Evolutionary conservation across 2,888 invertebrate species (phyloP), one percentile per base, ranked within the genome.

Genomic region (Leptopilina drosophilae): DNA sequence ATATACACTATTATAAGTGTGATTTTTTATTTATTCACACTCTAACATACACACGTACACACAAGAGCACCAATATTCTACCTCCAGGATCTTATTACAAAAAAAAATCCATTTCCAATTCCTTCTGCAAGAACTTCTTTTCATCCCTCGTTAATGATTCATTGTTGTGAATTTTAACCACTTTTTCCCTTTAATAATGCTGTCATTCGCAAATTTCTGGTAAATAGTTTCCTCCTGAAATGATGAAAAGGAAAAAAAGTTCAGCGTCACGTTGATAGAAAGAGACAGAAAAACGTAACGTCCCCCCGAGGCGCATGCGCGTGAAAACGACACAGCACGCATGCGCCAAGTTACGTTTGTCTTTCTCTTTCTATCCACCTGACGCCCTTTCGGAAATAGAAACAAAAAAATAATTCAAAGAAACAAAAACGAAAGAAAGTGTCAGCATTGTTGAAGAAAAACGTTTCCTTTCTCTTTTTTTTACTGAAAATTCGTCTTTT

Each of bases 1-100:
- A 33, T 33, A 33, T 33, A 89, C 87, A 87, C 88, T 84, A 33
- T 33, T 33, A 33, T 33, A 33, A 76, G 77, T 78, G 77, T 85
- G 83, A 84, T 81, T 85, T 84, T 85, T 85, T 85, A 78, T 78
- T 26, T 69, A 78, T 49, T 53, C 73, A 82, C 69, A 53, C 53
- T 53, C 53, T 53, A 73, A 73, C 56, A 73, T 33, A n/a, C 20
- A 20, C 20, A 20, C 20, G 20, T 20, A 20, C 20, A 20, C 20
- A 20, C 20, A 20, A 20, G 20, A 73, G 73, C 73, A 73, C 53
- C 56, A 73, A 33, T 49, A 42, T 73, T 56, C 73, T 73, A 56
- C 53, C 73, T 73, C 73, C 73, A 73, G 73, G 73, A 73, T 33
- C 53, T 33, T 33, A 56, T 26, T 49, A 59, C 59, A 33, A 53